Evolutionary conservation across 2,888 invertebrate genomes (phyloP).

Genomic region (Drosophila barbarae): DNA sequence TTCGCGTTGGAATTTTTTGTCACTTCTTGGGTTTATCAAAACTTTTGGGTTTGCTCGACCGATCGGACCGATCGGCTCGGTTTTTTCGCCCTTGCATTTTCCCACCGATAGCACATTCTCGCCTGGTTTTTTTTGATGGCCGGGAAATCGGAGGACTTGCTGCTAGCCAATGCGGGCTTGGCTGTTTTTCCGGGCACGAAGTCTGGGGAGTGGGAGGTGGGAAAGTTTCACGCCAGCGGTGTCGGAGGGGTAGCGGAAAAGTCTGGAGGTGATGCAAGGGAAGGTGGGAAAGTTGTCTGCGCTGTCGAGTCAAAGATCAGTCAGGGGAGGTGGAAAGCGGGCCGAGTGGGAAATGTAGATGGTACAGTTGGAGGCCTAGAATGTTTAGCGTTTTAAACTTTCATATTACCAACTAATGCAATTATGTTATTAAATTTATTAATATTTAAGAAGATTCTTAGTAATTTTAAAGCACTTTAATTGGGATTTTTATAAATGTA

Average conservation of each 20-base stretch:
- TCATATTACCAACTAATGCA: too few species aligned
- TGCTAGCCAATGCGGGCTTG: conserved; percentile 56
- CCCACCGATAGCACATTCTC: conserved; percentile 31
- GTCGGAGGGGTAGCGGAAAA: conserved; percentile 27
- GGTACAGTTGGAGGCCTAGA: background rate
- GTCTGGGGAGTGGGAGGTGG: conserved; percentile 40
- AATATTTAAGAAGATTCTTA: too few species aligned
- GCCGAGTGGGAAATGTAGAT: background rate
- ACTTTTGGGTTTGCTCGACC: conserved; percentile 61
- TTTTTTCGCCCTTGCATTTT: conserved; percentile 53
- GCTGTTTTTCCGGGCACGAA: conserved; percentile 42
- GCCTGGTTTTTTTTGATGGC: conserved; percentile 48
- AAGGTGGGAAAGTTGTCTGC: conserved; percentile 31
- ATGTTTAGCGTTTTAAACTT: too few species aligned
- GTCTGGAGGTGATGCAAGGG: conserved; percentile 10
- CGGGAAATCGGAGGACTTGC: conserved; percentile 54
- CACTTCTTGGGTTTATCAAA: conserved; percentile 68
- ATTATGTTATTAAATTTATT: too few species aligned
- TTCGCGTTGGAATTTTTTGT: conserved; percentile 67
- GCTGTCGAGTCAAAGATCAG: conserved; percentile 29
- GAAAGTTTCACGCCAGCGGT: conserved; percentile 41
- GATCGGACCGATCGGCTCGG: conserved; percentile 29
- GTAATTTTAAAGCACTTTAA: too few species aligned
- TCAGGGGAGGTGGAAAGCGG: conserved; percentile 17
- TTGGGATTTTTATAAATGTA: too few species aligned